Conservation (phyloP, 2,888 invertebrate genomes). For the Ennomos quercinarius region DNA sequence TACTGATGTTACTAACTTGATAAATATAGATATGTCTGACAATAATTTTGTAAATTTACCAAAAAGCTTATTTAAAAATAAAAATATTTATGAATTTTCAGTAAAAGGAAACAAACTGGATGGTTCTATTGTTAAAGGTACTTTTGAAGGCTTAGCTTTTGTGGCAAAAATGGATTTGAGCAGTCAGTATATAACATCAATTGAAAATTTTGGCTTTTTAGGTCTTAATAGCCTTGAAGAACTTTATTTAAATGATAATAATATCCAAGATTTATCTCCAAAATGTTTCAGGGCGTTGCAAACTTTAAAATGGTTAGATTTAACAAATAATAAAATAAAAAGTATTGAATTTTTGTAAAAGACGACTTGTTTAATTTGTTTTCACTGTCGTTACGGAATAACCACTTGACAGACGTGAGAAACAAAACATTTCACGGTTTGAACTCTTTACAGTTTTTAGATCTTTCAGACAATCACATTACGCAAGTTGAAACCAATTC, state of each 20-base stretch:
- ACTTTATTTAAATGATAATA: conserved; percentile 61
- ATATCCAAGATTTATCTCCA: conserved; percentile 48
- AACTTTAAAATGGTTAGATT: conserved; percentile 53
- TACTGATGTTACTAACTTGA: conserved; percentile 40
- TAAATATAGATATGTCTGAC: conserved; percentile 53
- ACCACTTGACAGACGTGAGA: conserved; percentile 55
- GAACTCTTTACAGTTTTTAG: conserved; percentile 54
- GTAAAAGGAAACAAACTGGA: conserved; percentile 55
- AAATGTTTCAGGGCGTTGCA: conserved; percentile 55
- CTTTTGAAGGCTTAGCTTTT: conserved; percentile 59
- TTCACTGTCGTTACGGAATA: conserved; percentile 54
- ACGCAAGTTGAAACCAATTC: conserved; percentile 53
- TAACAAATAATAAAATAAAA: conserved; percentile 62
- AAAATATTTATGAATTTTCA: conserved; percentile 52
- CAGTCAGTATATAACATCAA: conserved; percentile 51
- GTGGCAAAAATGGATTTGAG: conserved; percentile 56
- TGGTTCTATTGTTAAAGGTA: conserved; percentile 57
- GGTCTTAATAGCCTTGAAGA: conserved; percentile 50
- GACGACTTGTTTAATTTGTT: conserved; percentile 54
- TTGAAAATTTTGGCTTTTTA: conserved; percentile 64
- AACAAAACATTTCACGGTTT: conserved; percentile 53
- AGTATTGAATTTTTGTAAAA: conserved; percentile 59
- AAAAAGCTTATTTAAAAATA: conserved; percentile 57
- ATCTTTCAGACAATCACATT: conserved; percentile 66
- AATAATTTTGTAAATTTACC: conserved; percentile 60